These are phyloP conservation scores for Isotomurus palustris DNA, from an alignment of 2,888 invertebrate species.

Conservation along the genomic window DNA sequence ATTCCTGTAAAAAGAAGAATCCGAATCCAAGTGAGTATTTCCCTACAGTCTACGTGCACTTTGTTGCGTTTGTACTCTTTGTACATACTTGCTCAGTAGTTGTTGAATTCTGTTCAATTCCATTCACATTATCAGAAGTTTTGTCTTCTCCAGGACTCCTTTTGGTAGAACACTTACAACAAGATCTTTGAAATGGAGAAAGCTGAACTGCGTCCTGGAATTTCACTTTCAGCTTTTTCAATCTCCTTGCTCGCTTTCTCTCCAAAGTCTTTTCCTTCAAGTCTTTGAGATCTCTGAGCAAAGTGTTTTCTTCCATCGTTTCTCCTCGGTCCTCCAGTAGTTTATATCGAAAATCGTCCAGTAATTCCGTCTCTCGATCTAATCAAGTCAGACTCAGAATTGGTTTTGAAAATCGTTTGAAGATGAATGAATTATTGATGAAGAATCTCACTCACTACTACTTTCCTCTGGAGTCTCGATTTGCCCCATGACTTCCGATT, in stretches of 20 bases:
- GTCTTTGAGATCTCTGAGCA: slow-evolving; percentile 3
- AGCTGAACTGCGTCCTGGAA: neutral
- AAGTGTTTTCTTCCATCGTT: neutral
- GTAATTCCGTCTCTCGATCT: neutral
- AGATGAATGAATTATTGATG: too few species aligned
- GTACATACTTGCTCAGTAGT: too few species aligned
- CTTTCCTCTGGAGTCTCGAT: too few species aligned
- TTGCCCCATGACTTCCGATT: too few species aligned
- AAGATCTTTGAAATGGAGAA: neutral
- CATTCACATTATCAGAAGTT: neutral
- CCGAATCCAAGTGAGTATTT: too few species aligned
- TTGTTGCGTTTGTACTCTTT: too few species aligned
- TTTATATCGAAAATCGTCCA: neutral
- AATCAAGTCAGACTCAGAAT: too few species aligned
- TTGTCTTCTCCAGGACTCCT: too few species aligned
- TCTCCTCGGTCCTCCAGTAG: neutral
- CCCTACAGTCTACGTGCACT: too few species aligned
- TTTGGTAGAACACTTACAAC: neutral
- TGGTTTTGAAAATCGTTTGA: too few species aligned
- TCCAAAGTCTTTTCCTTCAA: slow-evolving; percentile 7
- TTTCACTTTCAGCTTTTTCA: neutral
- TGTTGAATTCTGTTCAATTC: neutral
- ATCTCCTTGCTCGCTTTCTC: neutral
- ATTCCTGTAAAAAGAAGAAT: too few species aligned
- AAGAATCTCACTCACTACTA: too few species aligned